Base-by-base conservation (phyloP, 2,113 vertebrate genomes). In the Dryoscopus gambensis region DNA sequence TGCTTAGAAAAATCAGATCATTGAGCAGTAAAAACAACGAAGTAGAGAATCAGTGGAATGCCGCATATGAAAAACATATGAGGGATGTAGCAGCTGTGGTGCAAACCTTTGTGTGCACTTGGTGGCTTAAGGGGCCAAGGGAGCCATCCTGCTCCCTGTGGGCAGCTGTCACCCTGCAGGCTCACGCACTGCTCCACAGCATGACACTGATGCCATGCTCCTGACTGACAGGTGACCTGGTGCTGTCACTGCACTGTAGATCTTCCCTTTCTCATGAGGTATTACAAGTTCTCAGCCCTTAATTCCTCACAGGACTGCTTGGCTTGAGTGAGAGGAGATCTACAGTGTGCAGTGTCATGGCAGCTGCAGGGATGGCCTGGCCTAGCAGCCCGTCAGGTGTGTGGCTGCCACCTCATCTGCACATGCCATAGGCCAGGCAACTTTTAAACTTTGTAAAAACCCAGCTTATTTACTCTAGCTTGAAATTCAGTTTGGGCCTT, bases 141-240 rank as follows among this genome's bases (percentile, higher is more conserved):
- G 22, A n/a, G 11, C 17, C 0, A 0, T 64, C 5, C 47, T 49
- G 65, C 30, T 81, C 47, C 28, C 22, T 6, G 30, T 1, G 13
- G 57, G 49, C 35, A 39, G 23, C 53, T 71, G 39, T 69, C 42
- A 33, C 64, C 27, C 19, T 24, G 18, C 35, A 35, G 53, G 20
- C 52, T 82, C 70, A 11, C 1, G 1, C 13, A 1, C 4, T 81
- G 59, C 55, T 57, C 19, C 17, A 1, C 22, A 12, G 3, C 10
- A 14, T 0, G 0, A 52, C 42, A 3, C 42, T 25, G 37, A 4
- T 50, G 65, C 56, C 30, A 1, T 2, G 21, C 33, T 85, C 7
- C 50, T n/a, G 35, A 19, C 31, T 53, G 50, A 35, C 40, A 46
- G 33, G 15, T 35, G 42, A 5, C 42, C 55, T 74, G 35, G 10